These are phyloP conservation scores for Procambarus virginalis DNA, from an alignment of 1,140 invertebrate genomes.

Conservation along the genomic window DNA sequence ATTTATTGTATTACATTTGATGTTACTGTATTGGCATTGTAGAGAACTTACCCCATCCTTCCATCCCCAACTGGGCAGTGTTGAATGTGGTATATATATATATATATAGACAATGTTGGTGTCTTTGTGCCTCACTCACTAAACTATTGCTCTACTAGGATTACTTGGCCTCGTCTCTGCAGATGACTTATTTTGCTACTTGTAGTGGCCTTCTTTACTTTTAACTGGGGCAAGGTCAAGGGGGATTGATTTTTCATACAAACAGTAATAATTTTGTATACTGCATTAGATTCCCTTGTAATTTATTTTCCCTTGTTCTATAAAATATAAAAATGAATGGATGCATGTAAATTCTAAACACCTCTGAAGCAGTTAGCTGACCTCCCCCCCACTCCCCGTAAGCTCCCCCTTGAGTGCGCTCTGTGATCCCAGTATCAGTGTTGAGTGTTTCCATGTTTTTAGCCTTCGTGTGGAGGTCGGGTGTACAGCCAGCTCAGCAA, in stretches of 20 bases:
- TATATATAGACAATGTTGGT: conserved; percentile 27
- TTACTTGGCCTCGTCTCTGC: conserved; percentile 29
- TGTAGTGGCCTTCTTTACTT: conserved; percentile 38
- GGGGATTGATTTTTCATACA: conserved; percentile 44
- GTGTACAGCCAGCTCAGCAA: conserved; percentile 65
- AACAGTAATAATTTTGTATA: conserved; percentile 18
- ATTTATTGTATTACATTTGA: not conserved
- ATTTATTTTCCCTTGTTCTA: conserved; percentile 21
- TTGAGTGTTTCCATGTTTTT: conserved; percentile 65
- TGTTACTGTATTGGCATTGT: not conserved
- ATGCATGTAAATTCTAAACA: conserved; percentile 25
- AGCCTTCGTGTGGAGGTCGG: conserved; percentile 65
- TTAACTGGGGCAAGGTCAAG: conserved; percentile 41
- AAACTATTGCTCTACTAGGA: conserved; percentile 38
- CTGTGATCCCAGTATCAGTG: conserved; percentile 54
- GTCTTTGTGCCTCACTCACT: conserved; percentile 51
- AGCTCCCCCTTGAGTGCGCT: conserved; percentile 63
- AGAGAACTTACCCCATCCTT: conserved; percentile 11
- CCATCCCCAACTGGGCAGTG: conserved; percentile 20
- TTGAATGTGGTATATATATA: conserved; percentile 56
- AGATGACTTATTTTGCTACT: conserved; percentile 32
- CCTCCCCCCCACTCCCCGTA: not conserved
- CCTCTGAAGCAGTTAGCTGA: not conserved
- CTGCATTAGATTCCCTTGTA: conserved; percentile 12
- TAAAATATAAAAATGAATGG: conserved; percentile 20